Evolutionary conservation across 2,113 vertebrate species (phyloP), one percentile per base, ranked within the genome.

Genomic region (Hoplias malabaricus): DNA sequence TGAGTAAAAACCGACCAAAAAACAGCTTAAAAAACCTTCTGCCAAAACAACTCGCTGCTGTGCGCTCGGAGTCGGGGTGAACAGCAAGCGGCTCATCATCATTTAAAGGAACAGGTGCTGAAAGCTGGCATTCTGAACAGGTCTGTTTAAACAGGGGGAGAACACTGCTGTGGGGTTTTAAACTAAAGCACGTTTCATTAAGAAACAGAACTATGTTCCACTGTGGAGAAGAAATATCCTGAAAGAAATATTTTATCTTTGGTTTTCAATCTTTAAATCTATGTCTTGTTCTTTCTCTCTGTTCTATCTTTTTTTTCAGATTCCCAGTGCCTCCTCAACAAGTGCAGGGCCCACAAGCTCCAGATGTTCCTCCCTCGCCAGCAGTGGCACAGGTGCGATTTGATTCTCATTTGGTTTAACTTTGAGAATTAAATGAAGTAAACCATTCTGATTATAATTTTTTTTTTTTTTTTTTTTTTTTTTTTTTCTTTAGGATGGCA

Each of bases 291-390:
- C 1, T 46, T 14, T 61, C 7, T 42, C 19, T 57, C 36, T 21
- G 27, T 19, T 3, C 36, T 84, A 40, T 66, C 12, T 2, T 12
- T 43, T 6, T 43, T 5, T 75, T 9, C 80, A 98, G 96, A 84
- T 96, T 98, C 90, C 94, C 96, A 48, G 91, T 94, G 56, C 90
- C 89, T 82, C 91, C 93, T 83, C 94, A 90, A 36, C 75, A 91
- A 4, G 79, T 84, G 9, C 81, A 93, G 5, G 92, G 86, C 1
- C n/a, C 88, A 25, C 91, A 88, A 56, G n/a, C 21, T 4, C 80
- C 78, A 8, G 95, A 96, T 29, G 87, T 91, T n/a, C 85, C 93
- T 69, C 92, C 92, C 0, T 93, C 91, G 0, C 96, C 95, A 88
- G 87, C 93, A 21, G 79, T 94, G 77, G 53, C 92, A 75, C 95